phyloP scores from a whole-genome alignment of 2,797 vertebrate species.

The Epinephelus malabaricus region DNA sequence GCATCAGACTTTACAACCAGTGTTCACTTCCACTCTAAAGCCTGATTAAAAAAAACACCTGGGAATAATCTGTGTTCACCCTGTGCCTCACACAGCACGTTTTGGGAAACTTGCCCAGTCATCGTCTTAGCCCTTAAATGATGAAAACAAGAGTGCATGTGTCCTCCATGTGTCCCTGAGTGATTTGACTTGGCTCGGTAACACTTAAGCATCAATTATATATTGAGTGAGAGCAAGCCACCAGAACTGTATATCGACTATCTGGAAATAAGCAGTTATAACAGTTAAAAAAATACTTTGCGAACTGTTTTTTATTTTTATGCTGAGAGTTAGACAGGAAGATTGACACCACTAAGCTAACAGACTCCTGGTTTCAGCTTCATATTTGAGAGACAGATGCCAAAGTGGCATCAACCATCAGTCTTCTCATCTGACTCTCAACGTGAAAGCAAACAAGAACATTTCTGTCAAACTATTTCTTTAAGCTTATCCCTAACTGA shows the following conservation, averaged over 20 bases:
- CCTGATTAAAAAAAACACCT: slow-evolving; percentile 76
- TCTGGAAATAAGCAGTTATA: neutral
- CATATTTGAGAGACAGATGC: neutral
- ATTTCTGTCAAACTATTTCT: too few species aligned
- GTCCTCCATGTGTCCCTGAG: slow-evolving; percentile 23
- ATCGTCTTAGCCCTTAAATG: slow-evolving; percentile 54
- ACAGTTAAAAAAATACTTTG: neutral
- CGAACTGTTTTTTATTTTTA: neutral
- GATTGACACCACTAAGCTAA: neutral
- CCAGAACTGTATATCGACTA: neutral
- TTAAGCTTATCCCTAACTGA: neutral
- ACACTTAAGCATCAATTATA: slow-evolving; percentile 10
- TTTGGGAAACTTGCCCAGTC: slow-evolving; percentile 61
- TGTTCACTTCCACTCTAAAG: slow-evolving; percentile 53
- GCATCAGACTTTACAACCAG: slow-evolving; percentile 57
- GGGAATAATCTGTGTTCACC: slow-evolving; percentile 64
- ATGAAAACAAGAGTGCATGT: slow-evolving; percentile 41
- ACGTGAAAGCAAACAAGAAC: neutral
- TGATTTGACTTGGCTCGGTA: neutral
- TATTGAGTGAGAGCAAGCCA: neutral
- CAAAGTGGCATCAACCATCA: neutral
- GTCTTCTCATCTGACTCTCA: neutral
- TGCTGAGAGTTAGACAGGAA: too few species aligned
- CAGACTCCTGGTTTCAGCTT: neutral
- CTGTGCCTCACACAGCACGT: slow-evolving; percentile 23